A percentile compares a stretch with the other conserved stretches of the same genome.
phyloP scores from a whole-genome alignment of 2,888 invertebrate species.

The Tupiocoris notatus region DNA sequence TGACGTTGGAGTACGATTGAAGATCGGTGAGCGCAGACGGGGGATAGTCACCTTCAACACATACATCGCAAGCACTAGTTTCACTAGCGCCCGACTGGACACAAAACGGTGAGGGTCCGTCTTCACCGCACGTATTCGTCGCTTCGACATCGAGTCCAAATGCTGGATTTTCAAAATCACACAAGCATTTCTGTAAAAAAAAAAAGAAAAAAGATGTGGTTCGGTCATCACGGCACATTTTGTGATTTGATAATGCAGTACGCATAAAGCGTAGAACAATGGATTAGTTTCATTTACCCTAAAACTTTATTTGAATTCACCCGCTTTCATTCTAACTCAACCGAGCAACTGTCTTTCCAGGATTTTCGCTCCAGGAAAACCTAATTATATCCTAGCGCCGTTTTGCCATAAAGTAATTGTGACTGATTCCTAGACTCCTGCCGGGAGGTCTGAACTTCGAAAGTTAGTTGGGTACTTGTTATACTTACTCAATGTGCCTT shows the following conservation, averaged over 20 bases:
- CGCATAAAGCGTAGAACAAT: no score
- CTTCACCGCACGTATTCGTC: slow-evolving; percentile 93
- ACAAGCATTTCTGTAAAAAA: slow-evolving; percentile 79
- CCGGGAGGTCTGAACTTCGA: not conserved
- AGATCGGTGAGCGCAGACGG: slow-evolving; percentile 82
- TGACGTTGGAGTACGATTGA: slow-evolving; percentile 83
- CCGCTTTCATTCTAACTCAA: no score
- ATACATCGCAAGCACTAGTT: slow-evolving; percentile 55
- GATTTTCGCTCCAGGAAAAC: no score
- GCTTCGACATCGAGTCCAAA: slow-evolving; percentile 85
- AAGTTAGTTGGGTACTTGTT: not conserved
- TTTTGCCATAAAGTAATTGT: no score
- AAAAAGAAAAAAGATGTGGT: slow-evolving; percentile 8
- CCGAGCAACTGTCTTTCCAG: no score
- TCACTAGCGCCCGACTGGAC: slow-evolving; percentile 79
- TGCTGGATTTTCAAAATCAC: slow-evolving; percentile 95
- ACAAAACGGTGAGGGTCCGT: slow-evolving; percentile 77
- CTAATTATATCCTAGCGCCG: no score
- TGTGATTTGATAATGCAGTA: no score
- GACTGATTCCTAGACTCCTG: no score
- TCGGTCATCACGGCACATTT: no score
- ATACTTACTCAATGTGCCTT: not conserved
- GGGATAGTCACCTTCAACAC: slow-evolving; percentile 62
- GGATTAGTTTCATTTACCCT: no score
- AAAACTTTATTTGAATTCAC: no score